Conservation (phyloP, 2,113 vertebrate genomes). For the Gopherus flavomarginatus region DNA sequence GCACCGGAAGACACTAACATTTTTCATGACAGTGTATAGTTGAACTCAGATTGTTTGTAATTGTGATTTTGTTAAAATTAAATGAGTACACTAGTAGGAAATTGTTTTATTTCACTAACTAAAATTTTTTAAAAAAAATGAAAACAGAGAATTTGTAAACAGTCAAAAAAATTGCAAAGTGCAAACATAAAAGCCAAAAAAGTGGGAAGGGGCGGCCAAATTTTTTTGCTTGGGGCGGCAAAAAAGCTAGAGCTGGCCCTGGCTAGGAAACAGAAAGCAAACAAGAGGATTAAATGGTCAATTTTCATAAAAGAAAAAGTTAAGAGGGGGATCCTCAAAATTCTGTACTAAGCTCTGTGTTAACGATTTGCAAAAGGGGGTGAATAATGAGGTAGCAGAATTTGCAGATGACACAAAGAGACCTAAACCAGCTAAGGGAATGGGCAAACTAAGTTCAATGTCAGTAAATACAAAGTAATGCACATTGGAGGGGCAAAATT, state of each 20-base stretch:
- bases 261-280: background rate
- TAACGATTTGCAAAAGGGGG: background rate
- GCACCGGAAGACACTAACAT: too few species aligned
- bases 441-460: background rate
- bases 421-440: background rate
- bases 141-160: too few species aligned
- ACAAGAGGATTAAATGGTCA: background rate
- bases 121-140: too few species aligned
- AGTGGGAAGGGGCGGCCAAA: too few species aligned
- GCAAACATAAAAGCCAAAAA: too few species aligned
- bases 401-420: background rate
- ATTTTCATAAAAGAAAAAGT: background rate
- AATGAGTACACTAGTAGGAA: too few species aligned
- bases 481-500: background rate
- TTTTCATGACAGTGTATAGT: too few species aligned
- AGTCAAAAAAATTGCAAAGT: too few species aligned
- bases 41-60: too few species aligned
- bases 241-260: background rate
- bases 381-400: background rate
- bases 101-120: too few species aligned
- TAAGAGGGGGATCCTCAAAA: background rate
- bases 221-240: too few species aligned
- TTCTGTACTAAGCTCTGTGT: background rate
- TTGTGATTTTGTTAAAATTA: too few species aligned
- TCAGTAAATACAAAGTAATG: background rate